A percentile compares a stretch with the other conserved stretches of the same genome.
Conservation (phyloP, 2,888 invertebrate genomes). For the Lasius platythorax region DNA sequence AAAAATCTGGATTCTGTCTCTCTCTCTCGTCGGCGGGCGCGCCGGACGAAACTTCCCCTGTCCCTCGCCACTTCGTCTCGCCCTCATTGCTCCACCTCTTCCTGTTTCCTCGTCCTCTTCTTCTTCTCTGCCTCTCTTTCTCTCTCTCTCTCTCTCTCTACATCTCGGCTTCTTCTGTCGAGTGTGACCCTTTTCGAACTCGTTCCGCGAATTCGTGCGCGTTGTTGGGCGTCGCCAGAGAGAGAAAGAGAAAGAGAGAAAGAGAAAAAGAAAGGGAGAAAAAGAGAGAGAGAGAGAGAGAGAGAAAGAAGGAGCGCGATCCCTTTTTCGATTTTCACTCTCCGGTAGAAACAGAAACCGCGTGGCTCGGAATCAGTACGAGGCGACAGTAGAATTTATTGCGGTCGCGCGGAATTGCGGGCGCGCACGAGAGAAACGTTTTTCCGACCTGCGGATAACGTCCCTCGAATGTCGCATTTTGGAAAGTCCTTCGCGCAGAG, state of each 20-base stretch:
- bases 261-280: conserved; percentile 24
- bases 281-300: conserved; percentile 5
- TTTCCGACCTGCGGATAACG: conserved; percentile 27
- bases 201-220: conserved; percentile 66
- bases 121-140: conserved; percentile 38
- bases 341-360: conserved; percentile 36
- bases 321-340: conserved; percentile 38
- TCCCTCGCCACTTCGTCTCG: conserved; percentile 11
- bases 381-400: conserved; percentile 50
- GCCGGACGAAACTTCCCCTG: conserved; percentile 38
- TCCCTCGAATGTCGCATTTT: conserved; percentile 12
- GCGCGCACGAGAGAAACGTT: conserved; percentile 28
- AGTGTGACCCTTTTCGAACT: conserved; percentile 62
- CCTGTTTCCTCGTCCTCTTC: conserved; percentile 49
- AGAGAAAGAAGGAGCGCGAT: neutral
- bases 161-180: conserved; percentile 46
- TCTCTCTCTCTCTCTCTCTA: neutral
- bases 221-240: conserved; percentile 58
- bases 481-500: neutral
- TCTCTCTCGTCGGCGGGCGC: conserved; percentile 69
- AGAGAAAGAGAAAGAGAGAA: conserved; percentile 26
- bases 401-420: conserved; percentile 34
- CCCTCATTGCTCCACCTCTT: conserved; percentile 43
- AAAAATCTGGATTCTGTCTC: conserved; percentile 68
- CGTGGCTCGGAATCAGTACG: conserved; percentile 31